phyloP scores from a whole-genome alignment of 2,888 invertebrate species.

The Dryocosmus kuriphilus region DNA sequence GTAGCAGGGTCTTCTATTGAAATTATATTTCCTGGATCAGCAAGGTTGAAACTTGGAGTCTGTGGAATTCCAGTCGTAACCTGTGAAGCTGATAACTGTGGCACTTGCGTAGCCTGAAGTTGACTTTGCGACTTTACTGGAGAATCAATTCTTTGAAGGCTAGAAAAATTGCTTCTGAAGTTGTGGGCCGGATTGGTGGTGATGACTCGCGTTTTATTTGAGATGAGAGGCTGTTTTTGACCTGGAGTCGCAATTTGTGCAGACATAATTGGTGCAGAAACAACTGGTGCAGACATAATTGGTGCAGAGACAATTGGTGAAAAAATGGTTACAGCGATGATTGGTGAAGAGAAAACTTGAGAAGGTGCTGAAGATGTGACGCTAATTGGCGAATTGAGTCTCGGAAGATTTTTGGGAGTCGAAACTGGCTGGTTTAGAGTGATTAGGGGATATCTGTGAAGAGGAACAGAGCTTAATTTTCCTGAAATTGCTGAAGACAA shows the following conservation, averaged over 20 bases:
- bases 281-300: not conserved
- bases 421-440: not conserved
- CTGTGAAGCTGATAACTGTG: too few relatives aligned
- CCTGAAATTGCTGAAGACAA: too few relatives aligned
- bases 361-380: not conserved
- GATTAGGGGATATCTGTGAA: not conserved
- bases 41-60: not conserved
- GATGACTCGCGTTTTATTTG: not conserved
- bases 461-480: too few relatives aligned
- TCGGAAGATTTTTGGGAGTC: too few relatives aligned
- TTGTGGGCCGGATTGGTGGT: not conserved
- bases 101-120: too few relatives aligned
- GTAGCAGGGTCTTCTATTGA: too few relatives aligned
- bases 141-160: too few relatives aligned
- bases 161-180: not conserved
- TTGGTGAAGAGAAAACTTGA: not conserved
- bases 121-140: too few relatives aligned
- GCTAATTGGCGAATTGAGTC: too few relatives aligned
- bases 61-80: too few relatives aligned
- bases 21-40: too few relatives aligned
- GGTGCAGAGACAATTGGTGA: not conserved
- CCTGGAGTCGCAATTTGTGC: not conserved
- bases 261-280: too few relatives aligned
- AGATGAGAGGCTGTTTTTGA: not conserved
- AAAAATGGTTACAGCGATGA: fast-evolving